These are phyloP conservation scores for Leptoteleia sp. DNA, from an alignment of 1,140 invertebrate species.

Conservation along the genomic window DNA sequence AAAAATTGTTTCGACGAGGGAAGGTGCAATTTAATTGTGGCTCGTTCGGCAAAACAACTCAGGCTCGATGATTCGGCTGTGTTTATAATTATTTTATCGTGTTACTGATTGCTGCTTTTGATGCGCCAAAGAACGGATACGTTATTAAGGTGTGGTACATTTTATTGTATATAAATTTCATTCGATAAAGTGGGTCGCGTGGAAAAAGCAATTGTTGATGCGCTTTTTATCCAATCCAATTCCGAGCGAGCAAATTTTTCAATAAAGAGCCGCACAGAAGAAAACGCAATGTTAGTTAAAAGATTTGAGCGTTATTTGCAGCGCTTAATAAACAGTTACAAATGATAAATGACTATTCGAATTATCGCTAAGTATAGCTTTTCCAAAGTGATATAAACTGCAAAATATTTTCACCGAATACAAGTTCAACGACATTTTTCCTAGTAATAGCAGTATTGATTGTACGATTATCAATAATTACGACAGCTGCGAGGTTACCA, in stretches of 20 bases:
- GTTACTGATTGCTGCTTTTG: slow-evolving; percentile 8
- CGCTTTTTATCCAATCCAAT: too few species aligned
- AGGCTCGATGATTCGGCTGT: background rate
- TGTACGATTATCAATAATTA: slow-evolving; percentile 43
- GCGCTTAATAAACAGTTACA: slow-evolving; percentile 7
- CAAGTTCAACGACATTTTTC: slow-evolving; percentile 39
- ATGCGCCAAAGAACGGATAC: slow-evolving; percentile 1
- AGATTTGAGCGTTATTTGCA: too few species aligned
- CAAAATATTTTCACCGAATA: slow-evolving; percentile 27
- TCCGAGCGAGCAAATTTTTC: too few species aligned
- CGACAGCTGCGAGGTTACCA: slow-evolving; percentile 30
- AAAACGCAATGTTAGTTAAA: too few species aligned
- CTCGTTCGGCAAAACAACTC: background rate
- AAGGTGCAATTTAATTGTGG: slow-evolving; percentile 39
- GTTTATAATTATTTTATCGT: slow-evolving; percentile 32
- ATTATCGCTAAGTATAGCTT: slow-evolving; percentile 11
- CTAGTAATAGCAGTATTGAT: slow-evolving; percentile 18
- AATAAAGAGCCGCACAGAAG: too few species aligned
- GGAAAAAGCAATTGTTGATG: too few species aligned
- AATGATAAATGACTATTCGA: slow-evolving; percentile 1
- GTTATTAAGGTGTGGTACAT: too few species aligned
- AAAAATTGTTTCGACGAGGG: slow-evolving; percentile 10
- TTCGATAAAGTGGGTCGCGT: too few species aligned
- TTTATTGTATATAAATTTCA: too few species aligned
- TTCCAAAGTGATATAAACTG: slow-evolving; percentile 19